Evolutionary conservation across 2,113 vertebrate species (phyloP).

Genomic region (Vombatus ursinus): DNA sequence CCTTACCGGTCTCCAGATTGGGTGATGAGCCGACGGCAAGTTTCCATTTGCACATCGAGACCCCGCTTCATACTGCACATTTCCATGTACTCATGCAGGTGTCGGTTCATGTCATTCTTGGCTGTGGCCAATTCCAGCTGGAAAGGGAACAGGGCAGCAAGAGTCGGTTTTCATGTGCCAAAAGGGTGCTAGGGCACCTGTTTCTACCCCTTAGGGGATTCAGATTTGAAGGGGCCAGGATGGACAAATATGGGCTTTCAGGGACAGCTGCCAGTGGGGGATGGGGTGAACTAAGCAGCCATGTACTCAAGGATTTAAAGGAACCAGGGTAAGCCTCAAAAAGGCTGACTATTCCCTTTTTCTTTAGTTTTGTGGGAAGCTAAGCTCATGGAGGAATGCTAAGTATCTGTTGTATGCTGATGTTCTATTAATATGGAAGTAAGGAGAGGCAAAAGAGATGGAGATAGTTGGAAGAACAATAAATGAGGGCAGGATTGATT

Average conservation of each 20-base stretch:
- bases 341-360: neutral
- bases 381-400: neutral
- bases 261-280: neutral
- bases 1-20: slow-evolving; percentile 93
- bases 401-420: neutral
- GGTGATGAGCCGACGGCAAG: slow-evolving; percentile 95
- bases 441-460: neutral
- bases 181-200: neutral
- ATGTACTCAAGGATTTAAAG: neutral
- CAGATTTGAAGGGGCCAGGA: neutral
- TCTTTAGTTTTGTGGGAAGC: neutral
- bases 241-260: neutral
- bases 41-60: slow-evolving; percentile 99
- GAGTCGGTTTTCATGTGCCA: neutral
- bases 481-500: neutral
- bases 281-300: neutral
- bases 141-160: neutral
- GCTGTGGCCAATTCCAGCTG: slow-evolving; percentile 96
- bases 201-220: accelerated
- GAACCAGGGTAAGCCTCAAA: neutral
- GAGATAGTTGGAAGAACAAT: neutral
- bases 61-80: slow-evolving; percentile 99
- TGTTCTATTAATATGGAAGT: neutral
- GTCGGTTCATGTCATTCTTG: slow-evolving; percentile 98
- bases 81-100: slow-evolving; percentile 99